Evolutionary conservation across 2,888 invertebrate genomes (phyloP).

Genomic region (Cantharis nigra): DNA sequence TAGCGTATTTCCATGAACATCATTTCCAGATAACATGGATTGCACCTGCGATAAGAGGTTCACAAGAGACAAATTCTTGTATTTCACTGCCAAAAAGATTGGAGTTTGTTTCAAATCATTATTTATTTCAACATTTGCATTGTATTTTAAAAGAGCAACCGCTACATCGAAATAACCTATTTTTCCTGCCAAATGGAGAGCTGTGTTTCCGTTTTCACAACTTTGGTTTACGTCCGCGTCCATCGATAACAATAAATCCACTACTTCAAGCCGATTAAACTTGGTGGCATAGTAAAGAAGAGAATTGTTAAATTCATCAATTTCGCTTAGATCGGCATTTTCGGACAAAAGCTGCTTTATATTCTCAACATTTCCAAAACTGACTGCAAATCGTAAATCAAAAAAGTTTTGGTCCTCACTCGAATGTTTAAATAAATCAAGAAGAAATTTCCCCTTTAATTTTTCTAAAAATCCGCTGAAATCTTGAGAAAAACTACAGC

Average conservation of each 20-base stretch:
- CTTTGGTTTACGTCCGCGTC: background rate
- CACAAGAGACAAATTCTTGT: background rate
- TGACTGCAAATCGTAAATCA: background rate
- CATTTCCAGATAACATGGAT: background rate
- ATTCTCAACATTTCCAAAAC: background rate
- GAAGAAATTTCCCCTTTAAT: background rate
- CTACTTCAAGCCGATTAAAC: background rate
- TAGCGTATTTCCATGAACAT: background rate
- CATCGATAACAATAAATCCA: background rate
- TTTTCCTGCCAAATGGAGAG: slow-evolving; percentile 3
- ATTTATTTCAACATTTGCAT: background rate
- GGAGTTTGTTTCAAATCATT: background rate
- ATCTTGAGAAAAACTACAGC: background rate
- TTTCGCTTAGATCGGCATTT: background rate
- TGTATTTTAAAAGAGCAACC: background rate
- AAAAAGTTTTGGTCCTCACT: background rate
- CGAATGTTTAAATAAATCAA: background rate
- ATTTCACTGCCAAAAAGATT: background rate
- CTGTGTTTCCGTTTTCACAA: background rate
- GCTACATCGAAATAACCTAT: background rate
- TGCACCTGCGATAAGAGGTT: background rate
- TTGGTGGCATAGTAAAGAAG: background rate
- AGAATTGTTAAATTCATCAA: background rate
- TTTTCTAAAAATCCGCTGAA: background rate
- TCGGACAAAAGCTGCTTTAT: background rate